Percentiles rank a stretch among this genome's conserved stretches.
phyloP scores from a whole-genome alignment of 2,113 vertebrate genomes.

The Elgaria multicarinata region DNA sequence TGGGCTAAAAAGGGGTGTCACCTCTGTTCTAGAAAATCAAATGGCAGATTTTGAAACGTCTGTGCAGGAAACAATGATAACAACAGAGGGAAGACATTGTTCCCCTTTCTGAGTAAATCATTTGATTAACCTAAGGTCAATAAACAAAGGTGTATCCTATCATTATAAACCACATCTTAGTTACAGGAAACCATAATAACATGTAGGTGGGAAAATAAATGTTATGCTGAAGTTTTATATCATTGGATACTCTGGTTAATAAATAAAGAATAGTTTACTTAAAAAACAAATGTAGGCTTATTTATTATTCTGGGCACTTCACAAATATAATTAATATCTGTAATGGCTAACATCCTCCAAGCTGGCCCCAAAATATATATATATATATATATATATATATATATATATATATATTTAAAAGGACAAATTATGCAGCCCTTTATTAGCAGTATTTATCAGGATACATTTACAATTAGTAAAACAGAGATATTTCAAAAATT shows the following conservation, averaged over 20 bases:
- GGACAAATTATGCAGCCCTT: slow-evolving; percentile 2
- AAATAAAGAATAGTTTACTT: slow-evolving; percentile 11
- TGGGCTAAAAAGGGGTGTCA: no score
- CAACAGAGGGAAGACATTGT: neutral
- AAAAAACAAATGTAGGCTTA: neutral
- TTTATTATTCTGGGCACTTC: slow-evolving; percentile 40
- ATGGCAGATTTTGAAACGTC: slow-evolving; percentile 13
- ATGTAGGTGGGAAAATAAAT: neutral
- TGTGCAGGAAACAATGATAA: slow-evolving; percentile 14
- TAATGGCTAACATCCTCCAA: slow-evolving; percentile 23
- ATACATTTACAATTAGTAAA: slow-evolving; percentile 41
- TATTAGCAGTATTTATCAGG: slow-evolving; percentile 50
- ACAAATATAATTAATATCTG: slow-evolving; percentile 36
- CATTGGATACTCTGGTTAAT: slow-evolving; percentile 30
- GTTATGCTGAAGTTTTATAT: neutral
- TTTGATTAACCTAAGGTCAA: slow-evolving; percentile 51
- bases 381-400: no score
- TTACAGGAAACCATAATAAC: slow-evolving; percentile 41
- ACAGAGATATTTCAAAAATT: slow-evolving; percentile 26
- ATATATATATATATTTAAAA: no score
- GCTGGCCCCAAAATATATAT: slow-evolving; percentile 44
- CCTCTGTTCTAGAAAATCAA: neutral
- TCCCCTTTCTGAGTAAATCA: slow-evolving; percentile 27
- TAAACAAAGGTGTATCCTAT: slow-evolving; percentile 28
- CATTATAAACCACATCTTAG: slow-evolving; percentile 27